A percentile compares a stretch with the other conserved stretches of the same genome.
Conservation (phyloP, 2,113 vertebrate genomes). For the Lasiurus borealis region DNA sequence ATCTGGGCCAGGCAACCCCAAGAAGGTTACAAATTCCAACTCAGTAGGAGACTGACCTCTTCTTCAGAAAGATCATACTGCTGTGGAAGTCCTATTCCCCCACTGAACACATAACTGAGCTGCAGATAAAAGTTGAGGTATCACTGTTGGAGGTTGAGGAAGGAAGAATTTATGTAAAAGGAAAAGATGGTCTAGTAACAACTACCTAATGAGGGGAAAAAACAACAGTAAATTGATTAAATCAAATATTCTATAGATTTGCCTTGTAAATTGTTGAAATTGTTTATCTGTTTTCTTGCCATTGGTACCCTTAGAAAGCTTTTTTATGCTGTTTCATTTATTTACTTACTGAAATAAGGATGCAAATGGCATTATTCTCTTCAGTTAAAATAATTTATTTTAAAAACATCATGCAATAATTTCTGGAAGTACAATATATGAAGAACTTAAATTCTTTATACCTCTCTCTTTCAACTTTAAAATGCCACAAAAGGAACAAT, state of each 20-base stretch:
- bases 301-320: not conserved
- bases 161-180: not conserved
- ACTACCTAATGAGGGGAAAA: not conserved
- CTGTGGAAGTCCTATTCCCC: slow-evolving; percentile 30
- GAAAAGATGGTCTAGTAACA: not conserved
- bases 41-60: slow-evolving; percentile 62
- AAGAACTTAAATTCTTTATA: slow-evolving; percentile 44
- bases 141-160: not conserved
- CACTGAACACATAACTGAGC: slow-evolving; percentile 40
- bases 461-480: not conserved
- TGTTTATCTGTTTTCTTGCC: not conserved
- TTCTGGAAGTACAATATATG: not conserved
- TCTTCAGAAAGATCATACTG: slow-evolving; percentile 43
- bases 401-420: not conserved
- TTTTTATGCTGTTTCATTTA: not conserved
- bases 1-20: slow-evolving; percentile 66
- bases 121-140: slow-evolving; percentile 51
- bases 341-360: slow-evolving; percentile 4
- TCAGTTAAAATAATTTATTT: slow-evolving; percentile 45
- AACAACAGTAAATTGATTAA: not conserved
- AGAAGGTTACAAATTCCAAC: slow-evolving; percentile 66
- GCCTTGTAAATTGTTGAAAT: not conserved
- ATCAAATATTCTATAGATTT: not conserved
- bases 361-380: not conserved
- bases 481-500: not conserved